Evolutionary conservation across 1,140 invertebrate genomes (phyloP).

Genomic region (Subanguina moxae): DNA sequence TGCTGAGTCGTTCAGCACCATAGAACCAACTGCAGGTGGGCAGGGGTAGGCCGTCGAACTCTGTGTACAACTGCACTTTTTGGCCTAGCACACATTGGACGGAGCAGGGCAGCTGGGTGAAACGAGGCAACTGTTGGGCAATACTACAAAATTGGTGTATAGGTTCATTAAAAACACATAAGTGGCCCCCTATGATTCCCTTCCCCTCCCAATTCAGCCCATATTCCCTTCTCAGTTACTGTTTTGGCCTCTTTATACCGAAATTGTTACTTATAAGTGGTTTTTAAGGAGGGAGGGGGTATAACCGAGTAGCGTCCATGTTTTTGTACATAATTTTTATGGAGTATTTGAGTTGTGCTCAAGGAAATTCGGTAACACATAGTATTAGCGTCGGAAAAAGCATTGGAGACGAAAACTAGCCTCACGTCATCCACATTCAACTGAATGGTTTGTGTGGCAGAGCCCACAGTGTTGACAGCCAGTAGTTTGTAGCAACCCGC

Average conservation of each 20-base stretch:
- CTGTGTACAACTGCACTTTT: conserved; percentile 37
- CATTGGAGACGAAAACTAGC: background rate
- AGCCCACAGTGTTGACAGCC: conserved; percentile 47
- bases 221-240: too few relatives aligned
- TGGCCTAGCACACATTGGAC: conserved; percentile 47
- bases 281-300: too few relatives aligned
- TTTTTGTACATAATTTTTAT: too few relatives aligned
- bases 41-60: conserved; percentile 44
- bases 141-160: conserved; percentile 12
- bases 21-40: conserved; percentile 44
- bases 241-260: too few relatives aligned
- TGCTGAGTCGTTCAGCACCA: conserved; percentile 34
- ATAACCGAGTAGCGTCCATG: too few relatives aligned
- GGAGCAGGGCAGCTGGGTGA: conserved; percentile 41
- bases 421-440: conserved; percentile 23
- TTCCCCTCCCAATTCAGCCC: too few relatives aligned
- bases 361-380: too few relatives aligned
- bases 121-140: conserved; percentile 26
- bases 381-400: background rate
- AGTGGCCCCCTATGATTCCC: too few relatives aligned
- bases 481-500: conserved; percentile 42
- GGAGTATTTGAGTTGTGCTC: too few relatives aligned
- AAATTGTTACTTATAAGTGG: too few relatives aligned
- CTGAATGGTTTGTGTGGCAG: conserved; percentile 24
- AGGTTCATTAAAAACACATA: too few relatives aligned